Evolutionary conservation across 1,140 invertebrate genomes (phyloP).

Genomic region (Achroia grisella): DNA sequence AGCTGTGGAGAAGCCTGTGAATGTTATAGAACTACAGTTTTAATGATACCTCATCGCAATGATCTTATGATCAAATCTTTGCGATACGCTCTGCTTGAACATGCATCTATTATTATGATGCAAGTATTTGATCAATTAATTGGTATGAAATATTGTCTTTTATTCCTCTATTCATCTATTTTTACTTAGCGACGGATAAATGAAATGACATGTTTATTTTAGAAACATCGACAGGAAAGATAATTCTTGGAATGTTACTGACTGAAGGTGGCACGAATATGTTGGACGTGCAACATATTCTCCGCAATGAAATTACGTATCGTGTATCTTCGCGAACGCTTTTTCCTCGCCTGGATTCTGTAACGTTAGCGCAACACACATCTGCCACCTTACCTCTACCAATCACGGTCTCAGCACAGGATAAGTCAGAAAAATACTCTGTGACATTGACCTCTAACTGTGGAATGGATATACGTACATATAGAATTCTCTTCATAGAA

Average conservation of each 20-base stretch:
- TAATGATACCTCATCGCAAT: constrained; percentile 54
- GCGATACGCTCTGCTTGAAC: constrained; percentile 44
- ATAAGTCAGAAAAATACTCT: constrained; percentile 49
- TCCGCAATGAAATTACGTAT: constrained; percentile 36
- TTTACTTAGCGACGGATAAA: no score
- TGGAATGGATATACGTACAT: constrained; percentile 58
- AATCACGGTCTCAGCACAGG: constrained; percentile 35
- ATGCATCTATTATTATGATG: constrained; percentile 48
- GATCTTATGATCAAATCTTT: constrained; percentile 54
- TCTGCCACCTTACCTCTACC: constrained; percentile 36
- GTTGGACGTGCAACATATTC: constrained; percentile 47
- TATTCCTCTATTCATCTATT: background rate
- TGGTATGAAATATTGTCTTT: constrained; percentile 23
- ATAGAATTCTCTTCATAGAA: constrained; percentile 48
- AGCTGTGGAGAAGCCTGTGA: constrained; percentile 55
- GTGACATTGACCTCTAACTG: constrained; percentile 56
- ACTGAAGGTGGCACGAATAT: constrained; percentile 51
- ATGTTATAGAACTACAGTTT: constrained; percentile 45
- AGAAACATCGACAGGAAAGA: constrained; percentile 48
- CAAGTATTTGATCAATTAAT: constrained; percentile 49
- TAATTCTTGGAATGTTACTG: constrained; percentile 46
- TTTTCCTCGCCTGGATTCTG: constrained; percentile 31
- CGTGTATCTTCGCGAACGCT: constrained; percentile 41
- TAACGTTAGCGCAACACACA: constrained; percentile 38
- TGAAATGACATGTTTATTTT: constrained; percentile 21